These are phyloP conservation scores for Capitella teleta DNA, from an alignment of 1,140 invertebrate species.

Conservation along the genomic window DNA sequence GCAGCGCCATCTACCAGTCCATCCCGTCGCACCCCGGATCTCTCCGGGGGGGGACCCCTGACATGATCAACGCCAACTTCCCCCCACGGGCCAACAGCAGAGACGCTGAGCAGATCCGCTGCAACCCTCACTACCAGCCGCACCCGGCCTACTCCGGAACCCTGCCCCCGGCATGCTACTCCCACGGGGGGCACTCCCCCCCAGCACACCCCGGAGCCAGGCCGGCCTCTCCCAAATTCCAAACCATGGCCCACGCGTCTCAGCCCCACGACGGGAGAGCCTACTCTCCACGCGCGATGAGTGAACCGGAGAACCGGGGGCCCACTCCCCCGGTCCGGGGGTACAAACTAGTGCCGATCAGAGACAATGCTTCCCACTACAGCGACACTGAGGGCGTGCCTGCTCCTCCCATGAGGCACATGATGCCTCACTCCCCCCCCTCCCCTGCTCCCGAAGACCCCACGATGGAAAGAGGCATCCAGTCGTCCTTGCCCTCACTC, in stretches of 20 bases:
- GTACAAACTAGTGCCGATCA: constrained; percentile 6
- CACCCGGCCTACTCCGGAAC: too few relatives aligned
- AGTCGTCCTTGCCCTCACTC: constrained; percentile 44
- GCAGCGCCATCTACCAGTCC: neutral
- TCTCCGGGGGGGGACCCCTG: neutral
- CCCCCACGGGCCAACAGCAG: too few relatives aligned
- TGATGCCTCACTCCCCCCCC: constrained; percentile 12
- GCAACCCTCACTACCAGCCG: too few relatives aligned
- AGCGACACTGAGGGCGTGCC: constrained; percentile 15
- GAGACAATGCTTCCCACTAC: neutral
- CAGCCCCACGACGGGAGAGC: neutral
- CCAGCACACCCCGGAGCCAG: neutral
- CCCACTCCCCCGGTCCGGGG: constrained; percentile 14
- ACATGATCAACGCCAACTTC: neutral
- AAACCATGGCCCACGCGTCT: neutral
- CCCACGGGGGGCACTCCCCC: neutral
- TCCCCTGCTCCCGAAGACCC: constrained; percentile 19
- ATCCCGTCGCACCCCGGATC: neutral
- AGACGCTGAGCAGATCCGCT: neutral
- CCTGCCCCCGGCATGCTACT: neutral
- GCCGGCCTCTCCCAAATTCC: neutral
- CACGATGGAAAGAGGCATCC: constrained; percentile 42
- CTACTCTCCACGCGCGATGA: constrained; percentile 17
- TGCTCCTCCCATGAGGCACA: constrained; percentile 14
- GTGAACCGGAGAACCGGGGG: constrained; percentile 21